Percentiles rank a stretch among this genome's conserved stretches.
Evolutionary conservation across 2,888 invertebrate genomes (phyloP).

Genomic region (Polyommatus iphigenia): DNA sequence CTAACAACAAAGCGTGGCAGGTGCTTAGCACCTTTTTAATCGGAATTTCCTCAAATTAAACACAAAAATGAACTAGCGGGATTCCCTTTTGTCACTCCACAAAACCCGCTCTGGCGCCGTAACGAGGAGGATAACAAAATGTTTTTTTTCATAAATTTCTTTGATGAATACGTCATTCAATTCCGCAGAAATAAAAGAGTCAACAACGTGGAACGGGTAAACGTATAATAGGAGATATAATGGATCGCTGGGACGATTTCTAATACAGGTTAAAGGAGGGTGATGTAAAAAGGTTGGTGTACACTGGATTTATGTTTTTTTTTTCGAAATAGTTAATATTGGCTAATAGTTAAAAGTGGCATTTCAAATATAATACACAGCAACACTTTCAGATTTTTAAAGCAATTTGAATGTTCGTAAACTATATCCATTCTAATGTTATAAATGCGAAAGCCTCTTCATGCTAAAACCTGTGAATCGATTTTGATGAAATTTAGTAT

Average conservation of each 20-base stretch:
- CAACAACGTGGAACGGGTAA: conserved; percentile 72
- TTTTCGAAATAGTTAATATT: too few relatives aligned
- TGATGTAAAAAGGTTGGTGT: conserved; percentile 27
- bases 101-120: conserved; percentile 46
- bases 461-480: too few relatives aligned
- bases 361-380: too few relatives aligned
- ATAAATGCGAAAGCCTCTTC: too few relatives aligned
- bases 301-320: not conserved
- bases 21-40: conserved; percentile 4
- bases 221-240: conserved; percentile 57
- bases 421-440: too few relatives aligned
- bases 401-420: too few relatives aligned
- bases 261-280: conserved; percentile 45
- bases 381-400: too few relatives aligned
- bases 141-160: conserved; percentile 53
- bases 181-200: conserved; percentile 59
- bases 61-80: conserved; percentile 32
- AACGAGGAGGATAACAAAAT: conserved; percentile 55
- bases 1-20: not conserved
- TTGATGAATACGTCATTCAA: conserved; percentile 65
- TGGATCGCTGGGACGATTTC: conserved; percentile 44
- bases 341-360: too few relatives aligned
- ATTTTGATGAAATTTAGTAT: too few relatives aligned
- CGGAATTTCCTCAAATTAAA: conserved; percentile 19
- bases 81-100: conserved; percentile 53